Base-by-base conservation (phyloP, 2,888 invertebrate species). In the Callosobruchus maculatus region DNA sequence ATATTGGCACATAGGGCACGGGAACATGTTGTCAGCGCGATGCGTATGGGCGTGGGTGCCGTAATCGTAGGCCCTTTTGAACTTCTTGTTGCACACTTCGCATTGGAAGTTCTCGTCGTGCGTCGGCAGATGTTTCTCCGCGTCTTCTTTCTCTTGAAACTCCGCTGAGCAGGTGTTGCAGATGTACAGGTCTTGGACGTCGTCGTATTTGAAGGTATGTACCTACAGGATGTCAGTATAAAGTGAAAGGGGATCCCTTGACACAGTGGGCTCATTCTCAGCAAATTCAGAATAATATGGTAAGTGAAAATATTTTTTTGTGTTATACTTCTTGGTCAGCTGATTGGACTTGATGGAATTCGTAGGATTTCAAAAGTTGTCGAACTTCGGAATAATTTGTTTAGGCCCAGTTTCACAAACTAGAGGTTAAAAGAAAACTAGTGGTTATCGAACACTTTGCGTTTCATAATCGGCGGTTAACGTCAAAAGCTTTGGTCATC, bases 101-200 rank as follows among this genome's bases (percentile, higher is more conserved):
- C 87, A 87, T 0, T 89, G 89, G 76, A 90, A 91, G 31, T 78
- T 79, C 70, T 81, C 82, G 3, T 78, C 80, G 74, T 84, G 84
- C 21, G 21, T 71, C 9, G 78, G 78, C 73, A 84, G 84, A 0
- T 83, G 80, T 73, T 85, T 85, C 26, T 81, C 82, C 71, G 84
- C 83, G 67, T 76, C 77, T 70, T 82, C 81, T 0, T 79, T 75
- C 21, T 78, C 70, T 76, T 81, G 81, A 71, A 79, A 82, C 71
- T 83, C 83, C 2, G 82, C 82, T 0, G 81, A 81, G 71, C 83
- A 82, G 18, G 82, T 83, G 70, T 81, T 82, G 74, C 84, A 84
- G 22, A 82, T 78, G 72, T 78, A 84, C 0, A 83, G 75, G 21
- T 84, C 82, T 69, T 82, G 80, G 4, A 71, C 31, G n/a, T 81